Conservation (phyloP, 2,888 invertebrate genomes). For the Xestia sexstrigata region DNA sequence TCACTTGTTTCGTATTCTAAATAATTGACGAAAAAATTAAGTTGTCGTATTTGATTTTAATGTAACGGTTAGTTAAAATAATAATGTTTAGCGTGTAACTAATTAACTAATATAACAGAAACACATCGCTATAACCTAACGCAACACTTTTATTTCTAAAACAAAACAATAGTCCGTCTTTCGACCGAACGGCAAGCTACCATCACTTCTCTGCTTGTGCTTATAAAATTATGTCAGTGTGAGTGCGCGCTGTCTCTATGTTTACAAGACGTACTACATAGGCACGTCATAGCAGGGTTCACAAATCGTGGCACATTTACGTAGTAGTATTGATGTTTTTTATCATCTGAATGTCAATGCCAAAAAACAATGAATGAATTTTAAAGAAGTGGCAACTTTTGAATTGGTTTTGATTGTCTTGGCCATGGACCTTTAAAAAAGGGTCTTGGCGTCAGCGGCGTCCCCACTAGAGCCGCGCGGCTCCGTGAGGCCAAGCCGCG, state of each 20-base stretch:
- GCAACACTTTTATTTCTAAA: conserved; percentile 50
- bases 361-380: too few species aligned
- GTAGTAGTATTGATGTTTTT: too few species aligned
- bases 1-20: conserved; percentile 58
- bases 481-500: too few species aligned
- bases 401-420: too few species aligned
- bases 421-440: too few species aligned
- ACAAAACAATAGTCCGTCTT: conserved; percentile 54
- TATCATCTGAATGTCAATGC: too few species aligned
- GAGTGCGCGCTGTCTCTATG: conserved; percentile 24
- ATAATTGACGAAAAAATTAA: conserved; percentile 17
- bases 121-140: conserved; percentile 37
- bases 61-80: conserved; percentile 7
- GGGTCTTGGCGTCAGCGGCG: too few species aligned
- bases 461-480: too few species aligned
- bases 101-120: conserved; percentile 30
- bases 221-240: conserved; percentile 14
- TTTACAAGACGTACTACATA: conserved; percentile 14
- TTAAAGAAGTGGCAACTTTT: too few species aligned
- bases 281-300: conserved; percentile 21
- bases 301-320: conserved; percentile 15
- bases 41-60: conserved; percentile 1
- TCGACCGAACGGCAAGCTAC: conserved; percentile 40
- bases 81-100: neutral
- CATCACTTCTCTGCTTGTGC: conserved; percentile 45